Evolutionary conservation across 2,797 vertebrate species (phyloP).

Genomic region (Fringilla coelebs): DNA sequence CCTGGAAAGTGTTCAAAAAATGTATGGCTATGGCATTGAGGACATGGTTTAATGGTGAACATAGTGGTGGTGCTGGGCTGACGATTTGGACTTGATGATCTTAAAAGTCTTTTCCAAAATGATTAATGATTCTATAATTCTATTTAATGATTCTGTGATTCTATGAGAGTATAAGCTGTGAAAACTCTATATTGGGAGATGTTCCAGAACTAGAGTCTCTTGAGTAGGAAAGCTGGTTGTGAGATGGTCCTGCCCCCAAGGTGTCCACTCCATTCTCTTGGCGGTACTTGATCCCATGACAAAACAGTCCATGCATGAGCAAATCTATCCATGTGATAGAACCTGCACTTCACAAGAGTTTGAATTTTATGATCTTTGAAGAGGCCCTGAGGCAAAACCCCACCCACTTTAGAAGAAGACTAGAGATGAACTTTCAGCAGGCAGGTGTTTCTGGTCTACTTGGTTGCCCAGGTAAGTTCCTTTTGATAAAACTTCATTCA

Average conservation of each 20-base stretch:
- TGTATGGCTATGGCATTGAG: neutral
- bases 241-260: neutral
- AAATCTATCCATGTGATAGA: neutral
- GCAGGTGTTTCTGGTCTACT: neutral
- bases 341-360: neutral
- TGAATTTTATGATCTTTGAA: neutral
- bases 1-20: neutral
- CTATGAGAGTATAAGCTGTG: neutral
- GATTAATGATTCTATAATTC: neutral
- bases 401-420: neutral
- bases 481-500: neutral
- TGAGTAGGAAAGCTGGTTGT: neutral
- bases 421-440: neutral
- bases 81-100: neutral
- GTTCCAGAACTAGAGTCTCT: neutral
- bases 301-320: neutral
- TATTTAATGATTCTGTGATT: neutral
- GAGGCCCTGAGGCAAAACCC: neutral
- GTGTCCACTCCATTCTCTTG: neutral
- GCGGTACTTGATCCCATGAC: neutral
- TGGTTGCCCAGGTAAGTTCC: neutral
- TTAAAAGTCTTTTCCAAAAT: neutral
- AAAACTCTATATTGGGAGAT: neutral
- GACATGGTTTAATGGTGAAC: neutral
- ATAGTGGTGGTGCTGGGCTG: neutral